phyloP scores from a whole-genome alignment of 2,113 vertebrate species.

The Atherinomorus stipes region DNA sequence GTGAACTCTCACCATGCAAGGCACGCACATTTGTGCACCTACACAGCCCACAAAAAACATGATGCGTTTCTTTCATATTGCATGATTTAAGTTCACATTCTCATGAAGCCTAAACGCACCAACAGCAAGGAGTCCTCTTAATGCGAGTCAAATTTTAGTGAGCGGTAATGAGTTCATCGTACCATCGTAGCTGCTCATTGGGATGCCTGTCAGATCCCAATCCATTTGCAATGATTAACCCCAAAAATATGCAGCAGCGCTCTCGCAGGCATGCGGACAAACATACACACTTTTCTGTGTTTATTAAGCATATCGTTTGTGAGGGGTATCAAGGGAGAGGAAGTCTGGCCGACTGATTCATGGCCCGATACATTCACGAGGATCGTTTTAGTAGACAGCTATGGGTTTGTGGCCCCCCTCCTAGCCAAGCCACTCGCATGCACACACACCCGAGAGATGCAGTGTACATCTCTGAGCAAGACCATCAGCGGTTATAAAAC shows the following conservation, averaged over 20 bases:
- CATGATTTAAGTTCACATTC: constrained; percentile 51
- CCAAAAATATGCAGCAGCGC: constrained; percentile 11
- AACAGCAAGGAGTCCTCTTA: constrained; percentile 18
- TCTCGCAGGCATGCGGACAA: not conserved
- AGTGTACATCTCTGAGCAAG: constrained; percentile 69
- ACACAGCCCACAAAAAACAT: constrained; percentile 16
- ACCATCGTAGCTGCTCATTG: constrained; percentile 59
- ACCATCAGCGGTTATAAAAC: constrained; percentile 80
- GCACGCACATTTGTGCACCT: constrained; percentile 17
- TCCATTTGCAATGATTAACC: constrained; percentile 66
- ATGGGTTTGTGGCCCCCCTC: constrained; percentile 29
- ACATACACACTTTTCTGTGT: constrained; percentile 32
- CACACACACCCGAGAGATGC: constrained; percentile 40
- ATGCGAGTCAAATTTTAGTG: constrained; percentile 42
- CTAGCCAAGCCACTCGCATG: not conserved
- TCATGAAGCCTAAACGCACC: not conserved
- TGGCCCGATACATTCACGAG: constrained; percentile 70
- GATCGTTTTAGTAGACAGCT: constrained; percentile 60
- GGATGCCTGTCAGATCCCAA: constrained; percentile 69
- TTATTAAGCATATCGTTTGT: constrained; percentile 74
- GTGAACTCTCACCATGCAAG: constrained; percentile 41
- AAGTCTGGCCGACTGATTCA: constrained; percentile 72
- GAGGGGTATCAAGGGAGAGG: constrained; percentile 58
- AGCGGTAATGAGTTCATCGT: constrained; percentile 62
- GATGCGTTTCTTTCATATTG: constrained; percentile 31